Percentiles rank a stretch among this genome's conserved stretches.
Evolutionary conservation across 2,113 vertebrate genomes (phyloP).

Genomic region (Tupaia chinensis): DNA sequence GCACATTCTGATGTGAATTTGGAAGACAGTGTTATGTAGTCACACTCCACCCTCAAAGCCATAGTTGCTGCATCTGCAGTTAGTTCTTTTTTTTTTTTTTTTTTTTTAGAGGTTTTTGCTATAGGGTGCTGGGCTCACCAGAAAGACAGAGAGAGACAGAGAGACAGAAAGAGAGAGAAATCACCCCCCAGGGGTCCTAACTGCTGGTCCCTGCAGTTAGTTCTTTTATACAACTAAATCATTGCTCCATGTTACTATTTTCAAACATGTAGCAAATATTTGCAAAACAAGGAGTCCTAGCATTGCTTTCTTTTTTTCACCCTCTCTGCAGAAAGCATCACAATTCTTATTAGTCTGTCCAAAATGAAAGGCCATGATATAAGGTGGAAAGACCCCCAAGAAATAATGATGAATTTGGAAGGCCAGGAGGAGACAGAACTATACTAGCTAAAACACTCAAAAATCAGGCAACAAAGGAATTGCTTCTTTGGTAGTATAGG

Average conservation of each 20-base stretch:
- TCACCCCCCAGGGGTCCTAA: too few relatives aligned
- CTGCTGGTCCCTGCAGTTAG: too few relatives aligned
- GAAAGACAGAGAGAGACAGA: too few relatives aligned
- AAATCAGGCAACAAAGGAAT: not conserved
- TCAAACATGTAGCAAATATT: not conserved
- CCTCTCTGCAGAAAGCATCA: not conserved
- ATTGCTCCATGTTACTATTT: not conserved
- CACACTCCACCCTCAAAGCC: not conserved
- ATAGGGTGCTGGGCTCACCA: too few relatives aligned
- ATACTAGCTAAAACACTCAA: not conserved
- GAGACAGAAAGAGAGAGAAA: too few relatives aligned
- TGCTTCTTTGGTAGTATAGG: not conserved
- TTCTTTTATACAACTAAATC: not conserved
- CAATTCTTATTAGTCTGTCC: not conserved
- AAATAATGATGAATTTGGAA: not conserved
- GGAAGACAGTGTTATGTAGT: not conserved
- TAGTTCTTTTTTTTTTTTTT: not conserved
- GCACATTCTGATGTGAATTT: not conserved
- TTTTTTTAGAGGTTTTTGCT: too few relatives aligned
- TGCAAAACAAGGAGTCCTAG: not conserved
- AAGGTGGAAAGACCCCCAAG: not conserved
- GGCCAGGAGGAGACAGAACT: slow-evolving; percentile 27
- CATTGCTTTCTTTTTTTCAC: not conserved
- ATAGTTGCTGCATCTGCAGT: rapidly evolving
- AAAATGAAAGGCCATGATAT: slow-evolving; percentile 22